Conservation (phyloP, 2,797 vertebrate genomes). For the Chiroxiphia lanceolata region DNA sequence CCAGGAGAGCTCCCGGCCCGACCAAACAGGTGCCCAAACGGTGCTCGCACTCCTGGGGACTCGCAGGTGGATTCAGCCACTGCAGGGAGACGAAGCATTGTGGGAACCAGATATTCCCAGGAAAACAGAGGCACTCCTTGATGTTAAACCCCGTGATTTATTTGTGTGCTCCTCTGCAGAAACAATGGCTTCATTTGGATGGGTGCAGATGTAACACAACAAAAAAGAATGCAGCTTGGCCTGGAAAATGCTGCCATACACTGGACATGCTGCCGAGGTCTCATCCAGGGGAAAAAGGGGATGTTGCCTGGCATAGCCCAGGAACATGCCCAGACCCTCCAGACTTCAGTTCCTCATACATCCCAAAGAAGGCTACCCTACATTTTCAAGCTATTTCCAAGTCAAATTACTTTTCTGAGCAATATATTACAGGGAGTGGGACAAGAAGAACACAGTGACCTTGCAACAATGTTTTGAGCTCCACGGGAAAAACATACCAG, state of each 20-base stretch:
- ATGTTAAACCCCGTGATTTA: not conserved
- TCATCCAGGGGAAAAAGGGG: no score
- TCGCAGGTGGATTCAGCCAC: not conserved
- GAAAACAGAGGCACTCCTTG: not conserved
- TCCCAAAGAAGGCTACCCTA: not conserved
- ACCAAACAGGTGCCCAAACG: fast-evolving
- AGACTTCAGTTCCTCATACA: not conserved
- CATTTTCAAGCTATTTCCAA: not conserved
- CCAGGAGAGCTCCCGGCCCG: not conserved
- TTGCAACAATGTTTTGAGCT: not conserved
- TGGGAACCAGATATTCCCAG: not conserved
- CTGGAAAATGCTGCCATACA: not conserved
- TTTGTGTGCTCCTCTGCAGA: not conserved
- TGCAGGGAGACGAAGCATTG: not conserved
- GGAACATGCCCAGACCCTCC: not conserved
- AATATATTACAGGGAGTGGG: not conserved
- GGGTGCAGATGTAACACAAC: not conserved
- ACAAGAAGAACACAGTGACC: not conserved
- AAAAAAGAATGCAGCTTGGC: not conserved
- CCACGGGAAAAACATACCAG: not conserved
- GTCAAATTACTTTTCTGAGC: not conserved
- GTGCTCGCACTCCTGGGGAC: not conserved
- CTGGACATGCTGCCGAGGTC: fast-evolving
- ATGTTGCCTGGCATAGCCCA: not conserved
- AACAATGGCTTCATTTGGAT: not conserved